phyloP scores from a whole-genome alignment of 2,113 vertebrate genomes.

The Crotophaga sulcirostris region DNA sequence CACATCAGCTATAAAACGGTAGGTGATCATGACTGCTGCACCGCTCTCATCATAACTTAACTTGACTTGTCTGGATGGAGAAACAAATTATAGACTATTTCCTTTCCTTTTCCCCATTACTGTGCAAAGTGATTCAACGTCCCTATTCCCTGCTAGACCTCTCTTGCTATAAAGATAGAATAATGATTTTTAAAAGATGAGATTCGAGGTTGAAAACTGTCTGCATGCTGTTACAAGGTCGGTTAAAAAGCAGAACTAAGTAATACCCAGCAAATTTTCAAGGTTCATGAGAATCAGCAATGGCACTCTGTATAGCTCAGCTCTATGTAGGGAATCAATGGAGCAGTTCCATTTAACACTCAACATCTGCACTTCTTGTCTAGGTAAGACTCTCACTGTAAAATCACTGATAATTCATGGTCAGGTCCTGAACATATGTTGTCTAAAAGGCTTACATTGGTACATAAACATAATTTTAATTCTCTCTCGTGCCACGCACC shows the following conservation, averaged over 20 bases:
- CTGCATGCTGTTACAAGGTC: neutral
- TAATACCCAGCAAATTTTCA: neutral
- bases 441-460: neutral
- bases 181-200: slow-evolving; percentile 62
- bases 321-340: neutral
- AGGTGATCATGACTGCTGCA: slow-evolving; percentile 73
- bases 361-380: neutral
- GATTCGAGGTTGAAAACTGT: slow-evolving; percentile 35
- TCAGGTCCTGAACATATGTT: neutral
- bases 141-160: slow-evolving; percentile 46
- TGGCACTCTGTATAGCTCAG: neutral
- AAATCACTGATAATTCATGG: neutral
- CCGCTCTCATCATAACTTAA: slow-evolving; percentile 68
- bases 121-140: slow-evolving; percentile 50
- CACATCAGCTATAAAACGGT: slow-evolving; percentile 73
- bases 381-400: neutral
- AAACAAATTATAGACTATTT: slow-evolving; percentile 75
- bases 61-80: slow-evolving; percentile 71
- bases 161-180: slow-evolving; percentile 55
- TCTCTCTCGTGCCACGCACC: neutral
- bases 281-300: neutral
- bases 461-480: neutral
- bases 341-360: neutral
- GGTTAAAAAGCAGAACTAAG: slow-evolving; percentile 25
- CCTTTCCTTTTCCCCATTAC: slow-evolving; percentile 35